Conservation (phyloP, 2,888 invertebrate species). For the Dynastes maya region DNA sequence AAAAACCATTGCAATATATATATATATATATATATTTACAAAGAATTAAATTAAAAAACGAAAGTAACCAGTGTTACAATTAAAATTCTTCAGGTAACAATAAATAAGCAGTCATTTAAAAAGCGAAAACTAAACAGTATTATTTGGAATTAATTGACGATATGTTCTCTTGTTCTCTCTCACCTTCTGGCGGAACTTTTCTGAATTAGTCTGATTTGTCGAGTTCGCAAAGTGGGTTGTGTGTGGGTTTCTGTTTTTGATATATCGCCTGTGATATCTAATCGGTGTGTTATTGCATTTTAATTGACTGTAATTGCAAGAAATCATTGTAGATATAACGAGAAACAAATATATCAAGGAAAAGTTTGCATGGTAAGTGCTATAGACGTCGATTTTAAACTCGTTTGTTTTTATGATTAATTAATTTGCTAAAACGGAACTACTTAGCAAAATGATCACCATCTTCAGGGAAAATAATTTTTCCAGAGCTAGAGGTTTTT, state of each 20-base stretch:
- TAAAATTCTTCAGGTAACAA: conserved; percentile 40
- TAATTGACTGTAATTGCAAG: neutral
- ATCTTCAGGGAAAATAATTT: too few relatives aligned
- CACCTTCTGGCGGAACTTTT: neutral
- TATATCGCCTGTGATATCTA: neutral
- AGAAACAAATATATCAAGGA: too few relatives aligned
- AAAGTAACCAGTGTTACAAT: conserved; percentile 17
- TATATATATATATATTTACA: neutral
- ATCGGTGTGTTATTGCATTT: neutral
- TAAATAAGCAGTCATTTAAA: conserved; percentile 39
- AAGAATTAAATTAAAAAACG: conserved; percentile 36
- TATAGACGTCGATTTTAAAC: too few relatives aligned
- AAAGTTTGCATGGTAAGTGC: too few relatives aligned
- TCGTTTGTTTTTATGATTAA: too few relatives aligned
- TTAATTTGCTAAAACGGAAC: too few relatives aligned
- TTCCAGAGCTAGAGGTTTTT: too few relatives aligned
- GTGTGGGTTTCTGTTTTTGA: neutral
- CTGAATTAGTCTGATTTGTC: conserved; percentile 3
- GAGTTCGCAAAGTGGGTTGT: conserved; percentile 4
- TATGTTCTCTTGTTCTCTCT: neutral
- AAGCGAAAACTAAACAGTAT: conserved; percentile 28
- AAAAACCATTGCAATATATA: too few relatives aligned
- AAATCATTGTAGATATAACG: neutral
- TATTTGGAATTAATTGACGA: conserved; percentile 16
- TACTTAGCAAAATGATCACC: too few relatives aligned